Percentiles rank a stretch among this genome's conserved stretches.
Evolutionary conservation across 1,140 invertebrate genomes (phyloP).

Genomic region (Cherax destructor): DNA sequence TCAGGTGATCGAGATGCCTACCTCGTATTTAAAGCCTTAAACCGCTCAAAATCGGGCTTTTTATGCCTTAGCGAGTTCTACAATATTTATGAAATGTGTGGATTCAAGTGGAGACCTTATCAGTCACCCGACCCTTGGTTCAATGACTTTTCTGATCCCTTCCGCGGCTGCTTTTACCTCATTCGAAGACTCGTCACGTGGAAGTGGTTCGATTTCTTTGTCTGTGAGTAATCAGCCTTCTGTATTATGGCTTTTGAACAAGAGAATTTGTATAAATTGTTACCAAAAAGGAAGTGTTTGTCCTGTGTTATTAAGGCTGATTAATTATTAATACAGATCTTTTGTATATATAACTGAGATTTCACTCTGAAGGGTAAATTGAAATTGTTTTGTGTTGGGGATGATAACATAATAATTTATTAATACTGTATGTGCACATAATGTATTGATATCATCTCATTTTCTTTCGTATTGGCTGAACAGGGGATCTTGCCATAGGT

Average conservation of each 20-base stretch:
- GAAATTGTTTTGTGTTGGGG: no score
- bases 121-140: conserved; percentile 82
- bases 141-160: conserved; percentile 78
- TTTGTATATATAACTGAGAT: no score
- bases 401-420: not conserved
- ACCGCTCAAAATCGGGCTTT: conserved; percentile 81
- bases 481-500: no score
- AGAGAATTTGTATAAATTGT: no score
- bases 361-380: no score
- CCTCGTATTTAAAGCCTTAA: conserved; percentile 88
- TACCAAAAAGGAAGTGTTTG: no score
- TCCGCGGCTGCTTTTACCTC: conserved; percentile 81
- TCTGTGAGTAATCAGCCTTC: conserved; percentile 82
- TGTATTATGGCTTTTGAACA: no score
- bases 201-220: conserved; percentile 83
- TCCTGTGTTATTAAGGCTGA: no score
- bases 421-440: no score
- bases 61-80: conserved; percentile 86
- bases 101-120: conserved; percentile 83
- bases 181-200: conserved; percentile 82
- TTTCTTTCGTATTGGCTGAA: no score
- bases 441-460: no score
- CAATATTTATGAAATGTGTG: conserved; percentile 84
- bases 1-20: conserved; percentile 85
- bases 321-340: no score